Base-by-base conservation (phyloP, 2,888 invertebrate genomes). In the Cephus sareptanus region DNA sequence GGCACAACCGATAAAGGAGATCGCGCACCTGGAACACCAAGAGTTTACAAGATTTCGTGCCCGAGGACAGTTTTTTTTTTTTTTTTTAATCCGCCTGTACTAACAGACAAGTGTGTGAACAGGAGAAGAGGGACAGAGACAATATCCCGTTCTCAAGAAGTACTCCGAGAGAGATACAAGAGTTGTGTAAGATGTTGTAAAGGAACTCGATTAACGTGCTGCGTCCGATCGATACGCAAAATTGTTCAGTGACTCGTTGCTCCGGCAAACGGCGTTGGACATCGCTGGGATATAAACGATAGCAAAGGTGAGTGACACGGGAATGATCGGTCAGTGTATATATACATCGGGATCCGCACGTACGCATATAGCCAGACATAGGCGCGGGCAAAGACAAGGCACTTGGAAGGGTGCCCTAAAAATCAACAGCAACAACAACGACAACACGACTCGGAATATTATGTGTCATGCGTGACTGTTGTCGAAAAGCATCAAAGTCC, bases 101-200 rank as follows among this genome's bases (percentile, higher is more conserved):
- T 0, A 15, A 12, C 35, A 0, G 56, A 56, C 23, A 23, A 56
- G 56, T 56, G 56, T 56, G 56, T 56, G 56, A 56, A 56, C 23
- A 15, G 68, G 23, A 68, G 13, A 69, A 12, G n/a, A 56, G 34
- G 34, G 69, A 68, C 69, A 69, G 74, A 56, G 78, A 73, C 56
- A 56, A 6, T 56, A 23, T 56, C 56, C 15, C 56, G 23, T 23
- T 56, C 56, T 56, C 56, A 23, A 56, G 9, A 56, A 23, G 2
- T 9, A 56, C 6, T 23, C 23, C 23, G 0, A 40, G 56, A 56
- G 56, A 56, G 56, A 23, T 56, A 56, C 23, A 6, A 56, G 23
- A 56, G 76, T 75, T 80, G 83, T 79, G 76, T 75, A 79, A 80
- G 80, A 80, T 83, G 82, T 81, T 79, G 23, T 56, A 56, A 56